A percentile compares a stretch with the other conserved stretches of the same genome.
These are phyloP conservation scores for Hermetia illucens DNA, from an alignment of 1,140 invertebrate species.

Conservation along the genomic window DNA sequence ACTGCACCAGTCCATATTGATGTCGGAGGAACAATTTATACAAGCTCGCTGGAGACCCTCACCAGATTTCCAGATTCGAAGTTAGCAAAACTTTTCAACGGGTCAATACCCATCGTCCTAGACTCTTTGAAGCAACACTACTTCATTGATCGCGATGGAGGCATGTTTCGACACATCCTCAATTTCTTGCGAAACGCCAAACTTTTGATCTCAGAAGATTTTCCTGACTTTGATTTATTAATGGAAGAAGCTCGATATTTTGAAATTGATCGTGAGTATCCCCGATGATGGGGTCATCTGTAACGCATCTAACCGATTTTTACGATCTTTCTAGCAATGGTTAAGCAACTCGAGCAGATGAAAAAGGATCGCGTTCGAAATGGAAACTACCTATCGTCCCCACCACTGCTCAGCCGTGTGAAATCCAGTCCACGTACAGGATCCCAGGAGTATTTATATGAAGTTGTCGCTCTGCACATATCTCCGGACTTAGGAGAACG, in stretches of 20 bases:
- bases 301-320: neutral
- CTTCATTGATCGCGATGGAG: slow-evolving; percentile 92
- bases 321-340: slow-evolving; percentile 45
- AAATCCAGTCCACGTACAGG: slow-evolving; percentile 25
- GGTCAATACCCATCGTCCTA: slow-evolving; percentile 89
- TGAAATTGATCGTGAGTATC: slow-evolving; percentile 69
- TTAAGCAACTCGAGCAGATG: slow-evolving; percentile 58
- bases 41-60: slow-evolving; percentile 86
- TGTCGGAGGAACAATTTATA: slow-evolving; percentile 93
- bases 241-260: slow-evolving; percentile 87
- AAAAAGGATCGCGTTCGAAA: slow-evolving; percentile 56
- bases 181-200: slow-evolving; percentile 89
- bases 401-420: slow-evolving; percentile 21
- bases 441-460: slow-evolving; percentile 39
- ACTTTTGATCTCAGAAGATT: slow-evolving; percentile 74
- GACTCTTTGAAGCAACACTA: slow-evolving; percentile 96
- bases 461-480: slow-evolving; percentile 76
- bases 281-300: neutral
- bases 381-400: slow-evolving; percentile 31
- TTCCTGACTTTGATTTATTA: slow-evolving; percentile 77
- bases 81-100: slow-evolving; percentile 87
- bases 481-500: slow-evolving; percentile 78
- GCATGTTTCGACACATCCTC: slow-evolving; percentile 90
- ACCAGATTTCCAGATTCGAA: slow-evolving; percentile 88
- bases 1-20: slow-evolving; percentile 95